A percentile compares a stretch with the other conserved stretches of the same genome.
phyloP scores from a whole-genome alignment of 2,888 invertebrate species.

The Miltochrista miniata region DNA sequence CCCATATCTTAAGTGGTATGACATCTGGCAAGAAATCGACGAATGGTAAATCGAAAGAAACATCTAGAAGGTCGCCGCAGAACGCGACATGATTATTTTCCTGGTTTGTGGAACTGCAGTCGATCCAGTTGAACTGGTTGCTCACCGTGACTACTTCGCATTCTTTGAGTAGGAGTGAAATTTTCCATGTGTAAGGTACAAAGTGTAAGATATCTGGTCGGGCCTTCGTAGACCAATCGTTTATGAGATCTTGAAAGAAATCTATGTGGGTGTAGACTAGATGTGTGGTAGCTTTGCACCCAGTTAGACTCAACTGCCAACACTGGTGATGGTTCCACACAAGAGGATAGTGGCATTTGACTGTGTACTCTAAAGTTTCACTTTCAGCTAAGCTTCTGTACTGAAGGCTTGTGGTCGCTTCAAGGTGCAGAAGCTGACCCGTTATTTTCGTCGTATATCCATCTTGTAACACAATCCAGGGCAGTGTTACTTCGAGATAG shows the following conservation, averaged over 20 bases:
- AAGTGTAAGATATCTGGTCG: constrained; percentile 96
- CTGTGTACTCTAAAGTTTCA: constrained; percentile 96
- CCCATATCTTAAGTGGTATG: constrained; percentile 95
- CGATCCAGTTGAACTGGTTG: constrained; percentile 99
- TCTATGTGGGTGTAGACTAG: constrained; percentile 97
- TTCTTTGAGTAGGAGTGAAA: constrained; percentile 95
- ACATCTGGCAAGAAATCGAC: constrained; percentile 96
- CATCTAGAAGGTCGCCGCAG: constrained; percentile 96
- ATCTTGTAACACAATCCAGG: constrained; percentile 94
- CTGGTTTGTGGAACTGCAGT: constrained; percentile 97
- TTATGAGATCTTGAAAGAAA: constrained; percentile 97
- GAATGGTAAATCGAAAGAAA: constrained; percentile 97
- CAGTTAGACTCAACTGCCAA: constrained; percentile 95
- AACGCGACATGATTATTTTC: constrained; percentile 97
- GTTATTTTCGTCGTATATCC: constrained; percentile 96
- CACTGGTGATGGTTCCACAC: constrained; percentile 98
- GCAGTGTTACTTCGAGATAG: constrained; percentile 97
- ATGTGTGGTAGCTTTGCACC: constrained; percentile 96
- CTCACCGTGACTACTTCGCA: constrained; percentile 96
- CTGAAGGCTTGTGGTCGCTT: constrained; percentile 97
- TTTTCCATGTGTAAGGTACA: constrained; percentile 98
- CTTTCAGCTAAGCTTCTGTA: constrained; percentile 96
- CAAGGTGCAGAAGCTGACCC: constrained; percentile 96
- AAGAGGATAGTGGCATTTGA: constrained; percentile 94
- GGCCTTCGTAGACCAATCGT: constrained; percentile 98